Base-by-base conservation (phyloP, 1,140 invertebrate species). In the Lasioglossum baleicum region DNA sequence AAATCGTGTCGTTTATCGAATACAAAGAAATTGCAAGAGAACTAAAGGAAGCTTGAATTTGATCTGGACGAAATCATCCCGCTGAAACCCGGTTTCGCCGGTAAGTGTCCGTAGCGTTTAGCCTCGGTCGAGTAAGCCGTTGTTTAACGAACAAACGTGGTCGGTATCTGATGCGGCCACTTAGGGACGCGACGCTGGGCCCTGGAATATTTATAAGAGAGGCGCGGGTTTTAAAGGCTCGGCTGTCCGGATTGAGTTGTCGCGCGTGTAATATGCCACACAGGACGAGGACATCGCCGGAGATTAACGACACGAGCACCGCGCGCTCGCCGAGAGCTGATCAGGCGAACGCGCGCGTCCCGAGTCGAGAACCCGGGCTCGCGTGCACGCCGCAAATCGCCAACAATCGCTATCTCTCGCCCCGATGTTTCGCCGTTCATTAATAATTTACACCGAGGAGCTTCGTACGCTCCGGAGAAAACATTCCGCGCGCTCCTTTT, bases 171-270 rank as follows among this genome's bases (percentile, higher is more conserved):
- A 74, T 65, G 70, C 56, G 67, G 67, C 65, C 76, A 80, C 76
- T 79, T 74, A 68, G 40, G 44, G 17, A 40, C 31, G 48, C 71
- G 58, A 68, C 51, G 17, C 56, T 17, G 76, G 35, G 35, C 35
- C 35, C 35, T n/a, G 67, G 75, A 84, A 84, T 83, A 83, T 83
- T 83, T 83, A 80, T 75, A 84, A 83, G 76, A 60, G 60, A 58
- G 75, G 44, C 8, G 44, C 44, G 44, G 73, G 42, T 77, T 85
- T 84, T 76, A 73, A 81, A 84, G 66, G 61, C 64, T 53, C 26
- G 68, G 68, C 72, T 64, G 63, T 51, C 20, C 48, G 60, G 69
- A 84, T 85, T 74, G 69, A 85, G 82, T 77, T 66, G 79, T 85
- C 83, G 56, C 48, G 60, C 73, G 63, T 84, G 64, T 70, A 74